A percentile compares a stretch with the other conserved stretches of the same genome.
phyloP scores from a whole-genome alignment of 2,113 vertebrate species.

The Ochotona princeps region DNA sequence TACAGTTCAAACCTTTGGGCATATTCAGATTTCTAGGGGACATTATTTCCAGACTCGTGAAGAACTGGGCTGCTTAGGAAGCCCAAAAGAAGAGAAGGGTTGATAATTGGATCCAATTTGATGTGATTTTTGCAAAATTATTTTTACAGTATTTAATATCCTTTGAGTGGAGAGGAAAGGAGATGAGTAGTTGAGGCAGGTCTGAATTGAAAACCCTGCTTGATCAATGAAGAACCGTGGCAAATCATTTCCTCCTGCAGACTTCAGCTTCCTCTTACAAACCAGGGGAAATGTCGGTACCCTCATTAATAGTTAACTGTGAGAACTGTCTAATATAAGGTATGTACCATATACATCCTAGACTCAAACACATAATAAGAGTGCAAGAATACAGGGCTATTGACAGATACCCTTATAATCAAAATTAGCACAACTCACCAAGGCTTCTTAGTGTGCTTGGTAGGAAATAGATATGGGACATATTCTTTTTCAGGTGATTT shows the following conservation, averaged over 20 bases:
- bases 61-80: background rate
- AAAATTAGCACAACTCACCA: background rate
- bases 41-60: background rate
- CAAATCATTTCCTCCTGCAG: background rate
- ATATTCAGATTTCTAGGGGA: background rate
- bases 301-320: background rate
- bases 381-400: background rate
- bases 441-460: background rate
- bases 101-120: background rate
- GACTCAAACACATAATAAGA: background rate
- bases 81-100: background rate
- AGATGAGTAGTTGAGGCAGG: background rate
- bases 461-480: background rate
- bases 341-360: background rate
- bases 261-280: background rate
- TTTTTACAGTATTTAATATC: background rate
- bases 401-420: background rate
- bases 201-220: background rate
- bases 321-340: background rate
- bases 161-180: background rate
- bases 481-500: background rate
- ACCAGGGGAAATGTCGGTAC: background rate
- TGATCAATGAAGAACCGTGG: background rate
- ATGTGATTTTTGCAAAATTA: slow-evolving; percentile 10
- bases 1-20: background rate